phyloP scores from a whole-genome alignment of 2,888 invertebrate genomes.

The Palloptera scutellata region DNA sequence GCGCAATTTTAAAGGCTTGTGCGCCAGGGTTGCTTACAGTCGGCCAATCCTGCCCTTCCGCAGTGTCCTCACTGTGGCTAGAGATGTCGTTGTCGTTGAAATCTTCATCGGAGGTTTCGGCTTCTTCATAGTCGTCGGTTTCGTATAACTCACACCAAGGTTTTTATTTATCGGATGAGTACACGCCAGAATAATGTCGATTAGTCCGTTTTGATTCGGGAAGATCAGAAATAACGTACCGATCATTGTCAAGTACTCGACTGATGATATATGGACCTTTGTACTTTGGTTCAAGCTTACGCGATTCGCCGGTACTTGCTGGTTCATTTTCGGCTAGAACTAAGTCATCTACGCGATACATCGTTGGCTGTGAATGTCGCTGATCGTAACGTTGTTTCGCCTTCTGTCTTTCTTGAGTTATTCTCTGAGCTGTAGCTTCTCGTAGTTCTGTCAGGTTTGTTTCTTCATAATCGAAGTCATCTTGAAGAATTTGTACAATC shows the following conservation, averaged over 20 bases:
- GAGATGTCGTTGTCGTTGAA: too few relatives aligned
- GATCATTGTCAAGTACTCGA: background rate
- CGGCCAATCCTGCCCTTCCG: background rate
- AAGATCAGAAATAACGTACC: background rate
- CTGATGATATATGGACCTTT: conserved; percentile 15
- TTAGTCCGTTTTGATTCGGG: background rate
- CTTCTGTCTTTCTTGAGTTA: background rate
- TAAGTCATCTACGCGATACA: background rate
- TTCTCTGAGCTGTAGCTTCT: background rate
- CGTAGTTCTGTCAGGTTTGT: too few relatives aligned
- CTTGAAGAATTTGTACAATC: too few relatives aligned
- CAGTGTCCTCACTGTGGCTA: background rate
- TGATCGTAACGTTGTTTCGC: background rate
- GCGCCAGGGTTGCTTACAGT: conserved; percentile 4
- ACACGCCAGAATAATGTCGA: background rate
- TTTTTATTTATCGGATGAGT: background rate
- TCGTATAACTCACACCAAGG: background rate
- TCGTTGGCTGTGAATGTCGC: background rate
- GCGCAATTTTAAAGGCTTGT: too few relatives aligned
- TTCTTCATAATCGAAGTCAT: background rate
- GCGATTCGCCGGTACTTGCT: background rate
- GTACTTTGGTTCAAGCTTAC: conserved; percentile 6
- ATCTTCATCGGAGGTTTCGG: background rate
- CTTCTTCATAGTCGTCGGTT: background rate
- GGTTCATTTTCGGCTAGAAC: conserved; percentile 10